Evolutionary conservation across 1,140 invertebrate genomes (phyloP).

Genomic region (Lasaia peninsularis): DNA sequence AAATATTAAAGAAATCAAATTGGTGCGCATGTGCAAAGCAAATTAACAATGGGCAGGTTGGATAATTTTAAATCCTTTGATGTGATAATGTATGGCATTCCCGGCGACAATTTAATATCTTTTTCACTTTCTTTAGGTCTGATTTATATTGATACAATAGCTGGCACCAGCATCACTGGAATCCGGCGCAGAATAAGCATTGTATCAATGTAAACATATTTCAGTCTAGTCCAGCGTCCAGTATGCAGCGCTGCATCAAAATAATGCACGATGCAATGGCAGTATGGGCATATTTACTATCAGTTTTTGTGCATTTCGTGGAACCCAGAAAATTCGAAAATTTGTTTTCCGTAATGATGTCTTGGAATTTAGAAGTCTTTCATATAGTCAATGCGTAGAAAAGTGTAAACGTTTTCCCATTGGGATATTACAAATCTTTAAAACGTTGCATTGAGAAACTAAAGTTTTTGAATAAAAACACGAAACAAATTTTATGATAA

Average conservation of each 20-base stretch:
- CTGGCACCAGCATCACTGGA: background rate
- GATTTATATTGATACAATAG: slow-evolving; percentile 2
- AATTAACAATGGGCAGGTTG: no score
- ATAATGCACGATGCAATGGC: background rate
- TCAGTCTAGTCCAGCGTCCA: no score
- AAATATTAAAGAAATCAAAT: no score
- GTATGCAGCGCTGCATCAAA: background rate
- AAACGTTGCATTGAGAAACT: no score
- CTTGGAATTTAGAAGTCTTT: background rate
- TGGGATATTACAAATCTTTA: background rate
- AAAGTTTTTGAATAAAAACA: background rate
- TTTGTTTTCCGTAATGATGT: background rate
- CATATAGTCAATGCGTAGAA: background rate
- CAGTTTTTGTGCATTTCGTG: slow-evolving; percentile 13
- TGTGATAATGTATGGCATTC: no score
- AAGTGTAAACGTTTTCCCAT: background rate
- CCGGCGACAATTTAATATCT: no score
- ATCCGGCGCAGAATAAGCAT: no score
- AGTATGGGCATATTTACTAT: background rate
- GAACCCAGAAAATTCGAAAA: background rate
- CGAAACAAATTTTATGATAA: background rate
- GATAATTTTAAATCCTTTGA: no score
- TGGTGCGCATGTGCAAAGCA: no score
- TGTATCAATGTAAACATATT: no score
- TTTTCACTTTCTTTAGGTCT: background rate